A percentile compares a stretch with the other conserved stretches of the same genome.
These are phyloP conservation scores for Danaus melanippus DNA, from an alignment of 1,140 invertebrate species.

Conservation along the genomic window DNA sequence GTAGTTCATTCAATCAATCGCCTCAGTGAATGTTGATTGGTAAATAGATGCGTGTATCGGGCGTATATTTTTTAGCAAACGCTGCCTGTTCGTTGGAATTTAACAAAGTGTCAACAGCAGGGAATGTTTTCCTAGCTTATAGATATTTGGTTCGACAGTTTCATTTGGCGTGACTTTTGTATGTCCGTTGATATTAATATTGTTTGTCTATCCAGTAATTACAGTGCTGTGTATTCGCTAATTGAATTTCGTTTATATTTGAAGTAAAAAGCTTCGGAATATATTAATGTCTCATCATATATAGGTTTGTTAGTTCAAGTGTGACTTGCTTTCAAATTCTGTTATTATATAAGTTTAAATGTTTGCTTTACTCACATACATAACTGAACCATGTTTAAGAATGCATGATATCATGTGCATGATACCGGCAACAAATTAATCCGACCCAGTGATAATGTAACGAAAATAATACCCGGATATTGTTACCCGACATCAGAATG, in stretches of 20 bases:
- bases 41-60: constrained; percentile 30
- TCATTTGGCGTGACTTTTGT: constrained; percentile 7
- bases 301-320: no score
- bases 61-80: constrained; percentile 12
- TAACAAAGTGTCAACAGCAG: constrained; percentile 37
- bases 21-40: constrained; percentile 40
- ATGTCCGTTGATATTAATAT: background rate
- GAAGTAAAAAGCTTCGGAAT: no score
- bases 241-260: no score
- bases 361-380: no score
- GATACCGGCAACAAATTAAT: no score
- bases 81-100: constrained; percentile 14
- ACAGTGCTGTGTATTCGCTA: no score
- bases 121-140: constrained; percentile 13
- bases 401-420: no score
- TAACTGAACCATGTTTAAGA: no score
- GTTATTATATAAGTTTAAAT: no score
- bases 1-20: constrained; percentile 38
- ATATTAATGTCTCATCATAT: no score
- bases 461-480: constrained; percentile 35
- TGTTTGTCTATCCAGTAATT: no score
- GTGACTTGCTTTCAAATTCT: no score
- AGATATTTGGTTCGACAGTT: constrained; percentile 6
- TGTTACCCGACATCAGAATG: constrained; percentile 26
- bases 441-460: constrained; percentile 22